phyloP scores from a whole-genome alignment of 2,113 vertebrate genomes.

The Periophthalmus modestus region DNA sequence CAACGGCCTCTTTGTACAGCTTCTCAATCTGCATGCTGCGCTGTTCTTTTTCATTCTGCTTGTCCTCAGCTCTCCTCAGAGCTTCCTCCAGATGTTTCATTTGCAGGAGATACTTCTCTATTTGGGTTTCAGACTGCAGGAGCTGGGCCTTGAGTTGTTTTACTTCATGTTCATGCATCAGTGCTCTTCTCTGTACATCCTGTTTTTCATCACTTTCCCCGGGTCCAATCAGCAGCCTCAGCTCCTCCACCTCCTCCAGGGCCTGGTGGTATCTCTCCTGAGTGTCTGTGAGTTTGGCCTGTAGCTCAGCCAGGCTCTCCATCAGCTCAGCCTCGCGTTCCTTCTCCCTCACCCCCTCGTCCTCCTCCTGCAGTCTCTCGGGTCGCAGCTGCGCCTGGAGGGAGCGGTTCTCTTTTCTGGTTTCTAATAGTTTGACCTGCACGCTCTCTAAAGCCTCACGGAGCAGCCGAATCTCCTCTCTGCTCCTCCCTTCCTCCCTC shows the following conservation, averaged over 20 bases:
- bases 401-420: constrained; percentile 77
- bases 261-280: constrained; percentile 82
- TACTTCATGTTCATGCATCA: constrained; percentile 74
- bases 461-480: constrained; percentile 77
- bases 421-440: constrained; percentile 80
- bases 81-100: constrained; percentile 81
- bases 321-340: constrained; percentile 73
- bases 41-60: constrained; percentile 33
- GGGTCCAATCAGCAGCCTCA: constrained; percentile 71
- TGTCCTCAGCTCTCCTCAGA: constrained; percentile 72
- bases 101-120: constrained; percentile 72
- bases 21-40: constrained; percentile 75
- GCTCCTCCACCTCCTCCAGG: constrained; percentile 78
- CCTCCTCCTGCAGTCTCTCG: constrained; percentile 54
- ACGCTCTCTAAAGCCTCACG: constrained; percentile 80
- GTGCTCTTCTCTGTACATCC: constrained; percentile 59
- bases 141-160: constrained; percentile 80
- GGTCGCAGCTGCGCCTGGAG: constrained; percentile 78
- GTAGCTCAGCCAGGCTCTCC: constrained; percentile 84
- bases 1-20: constrained; percentile 87
- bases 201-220: constrained; percentile 59
- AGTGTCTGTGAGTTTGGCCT: constrained; percentile 81
- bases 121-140: constrained; percentile 73
- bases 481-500: constrained; percentile 34
- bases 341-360: constrained; percentile 31